Evolutionary conservation across 2,113 vertebrate genomes (phyloP), one percentile per base, ranked within the genome.

Genomic region (mouse (Mus musculus)): DNA sequence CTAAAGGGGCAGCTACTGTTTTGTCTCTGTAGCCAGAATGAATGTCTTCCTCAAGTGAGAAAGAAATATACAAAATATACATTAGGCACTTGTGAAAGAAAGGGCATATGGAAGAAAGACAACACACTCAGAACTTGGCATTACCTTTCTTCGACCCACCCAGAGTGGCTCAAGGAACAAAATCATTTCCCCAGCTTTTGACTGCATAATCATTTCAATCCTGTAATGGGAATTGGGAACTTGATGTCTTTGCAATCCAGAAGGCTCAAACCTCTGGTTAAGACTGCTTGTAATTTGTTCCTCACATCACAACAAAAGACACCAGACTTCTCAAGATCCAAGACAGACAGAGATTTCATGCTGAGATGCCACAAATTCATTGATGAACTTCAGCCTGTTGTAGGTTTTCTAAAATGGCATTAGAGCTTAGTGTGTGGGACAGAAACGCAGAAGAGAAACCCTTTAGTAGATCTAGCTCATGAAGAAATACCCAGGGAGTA

Each of bases 391-490:
- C 85, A 77, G 90, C 85, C 61, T 85, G 28, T 71, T 90, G 6
- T 46, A 89, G 59, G 92, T 94, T 95, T 97, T 95, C 82, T 95
- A 80, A 94, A 93, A 96, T 49, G 86, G 73, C 77, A 84, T 59
- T 59, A 82, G 96, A 56, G n/a, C 67, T 71, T 52, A 54, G 77
- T 56, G 33, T 95, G 78, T 82, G 52, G 61, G 89, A 89, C 63
- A 91, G 52, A 95, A 78, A 76, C 20, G 69, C 36, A 78, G 96
- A 95, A 93, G 28, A 89, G 94, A 85, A 95, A 92, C 92, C 73
- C 46, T 91, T 61, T 71, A 19, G 86, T 89, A 97, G 28, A 28
- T 26, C n/a, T 36, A 33, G 42, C 75, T 77, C 1, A 2, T 76
- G 89, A 89, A 93, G 89, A 91, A 92, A 93, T 26, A 96, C 78